A percentile compares a stretch with the other conserved stretches of the same genome.
phyloP scores from a whole-genome alignment of 1,140 invertebrate species.

The Grapholita molesta region DNA sequence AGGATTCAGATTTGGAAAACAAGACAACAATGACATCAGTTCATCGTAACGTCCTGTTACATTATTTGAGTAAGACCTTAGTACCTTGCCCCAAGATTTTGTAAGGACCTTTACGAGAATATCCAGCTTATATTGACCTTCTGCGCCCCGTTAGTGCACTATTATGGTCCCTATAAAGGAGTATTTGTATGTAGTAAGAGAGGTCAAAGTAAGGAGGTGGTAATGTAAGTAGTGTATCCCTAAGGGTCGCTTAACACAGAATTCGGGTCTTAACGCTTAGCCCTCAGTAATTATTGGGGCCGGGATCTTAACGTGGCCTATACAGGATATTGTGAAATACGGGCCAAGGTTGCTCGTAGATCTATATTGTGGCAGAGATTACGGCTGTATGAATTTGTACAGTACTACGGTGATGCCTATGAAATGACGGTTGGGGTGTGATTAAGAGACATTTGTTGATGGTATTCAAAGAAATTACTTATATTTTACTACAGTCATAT shows the following conservation, averaged over 20 bases:
- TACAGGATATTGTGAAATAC: slow-evolving; percentile 40
- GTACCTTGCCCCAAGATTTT: slow-evolving; percentile 44
- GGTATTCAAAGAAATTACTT: too few relatives aligned
- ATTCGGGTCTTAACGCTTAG: slow-evolving; percentile 66
- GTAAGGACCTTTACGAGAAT: slow-evolving; percentile 28
- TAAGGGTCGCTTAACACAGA: slow-evolving; percentile 62
- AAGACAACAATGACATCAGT: slow-evolving; percentile 14
- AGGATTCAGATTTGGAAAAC: slow-evolving; percentile 17
- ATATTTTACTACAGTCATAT: too few relatives aligned
- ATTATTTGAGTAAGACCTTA: slow-evolving; percentile 37
- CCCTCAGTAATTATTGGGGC: slow-evolving; percentile 64
- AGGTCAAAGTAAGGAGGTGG: slow-evolving; percentile 57
- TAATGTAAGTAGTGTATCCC: slow-evolving; percentile 59
- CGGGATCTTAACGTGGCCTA: slow-evolving; percentile 42
- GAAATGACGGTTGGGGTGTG: too few relatives aligned
- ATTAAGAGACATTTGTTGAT: too few relatives aligned
- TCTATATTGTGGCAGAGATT: background rate
- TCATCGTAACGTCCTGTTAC: slow-evolving; percentile 29
- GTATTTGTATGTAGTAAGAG: slow-evolving; percentile 21
- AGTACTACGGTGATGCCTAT: too few relatives aligned
- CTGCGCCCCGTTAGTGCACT: background rate
- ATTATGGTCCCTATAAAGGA: background rate
- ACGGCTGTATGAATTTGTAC: background rate
- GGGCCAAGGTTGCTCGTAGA: background rate
- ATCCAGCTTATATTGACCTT: slow-evolving; percentile 42